These are phyloP conservation scores for Pleuronectes platessa DNA, from an alignment of 2,113 vertebrate genomes.

Conservation along the genomic window DNA sequence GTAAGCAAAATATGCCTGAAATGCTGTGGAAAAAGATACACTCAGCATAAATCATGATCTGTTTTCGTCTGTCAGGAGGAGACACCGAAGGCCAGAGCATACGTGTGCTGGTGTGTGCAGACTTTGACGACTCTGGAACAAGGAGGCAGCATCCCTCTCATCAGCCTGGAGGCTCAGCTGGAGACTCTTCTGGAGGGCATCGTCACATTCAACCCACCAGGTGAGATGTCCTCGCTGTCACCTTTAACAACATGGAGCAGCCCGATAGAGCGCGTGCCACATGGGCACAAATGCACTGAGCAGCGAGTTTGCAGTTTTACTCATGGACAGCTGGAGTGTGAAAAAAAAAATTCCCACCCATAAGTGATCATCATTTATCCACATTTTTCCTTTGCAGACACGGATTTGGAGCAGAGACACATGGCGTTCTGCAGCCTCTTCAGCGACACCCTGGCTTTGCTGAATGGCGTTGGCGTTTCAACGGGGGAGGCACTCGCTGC, in stretches of 20 bases:
- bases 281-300: background rate
- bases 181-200: slow-evolving; percentile 89
- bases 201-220: slow-evolving; percentile 90
- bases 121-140: slow-evolving; percentile 92
- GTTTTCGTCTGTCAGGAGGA: slow-evolving; percentile 62
- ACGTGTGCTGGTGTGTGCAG: slow-evolving; percentile 76
- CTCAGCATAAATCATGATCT: no score
- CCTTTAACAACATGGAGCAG: background rate
- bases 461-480: slow-evolving; percentile 88
- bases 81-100: slow-evolving; percentile 67
- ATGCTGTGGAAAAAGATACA: no score
- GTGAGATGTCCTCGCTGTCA: slow-evolving; percentile 65
- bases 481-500: slow-evolving; percentile 89
- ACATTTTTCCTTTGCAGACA: slow-evolving; percentile 77
- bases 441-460: slow-evolving; percentile 87
- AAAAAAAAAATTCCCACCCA: background rate
- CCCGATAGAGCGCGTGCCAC: background rate
- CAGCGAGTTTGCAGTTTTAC: background rate
- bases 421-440: slow-evolving; percentile 94
- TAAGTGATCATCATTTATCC: background rate
- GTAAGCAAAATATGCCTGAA: background rate
- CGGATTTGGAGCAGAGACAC: slow-evolving; percentile 89
- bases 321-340: background rate
- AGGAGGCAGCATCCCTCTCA: slow-evolving; percentile 86
- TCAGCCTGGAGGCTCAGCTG: slow-evolving; percentile 89